phyloP scores from a whole-genome alignment of 2,113 vertebrate genomes.

The Tiliqua scincoides region DNA sequence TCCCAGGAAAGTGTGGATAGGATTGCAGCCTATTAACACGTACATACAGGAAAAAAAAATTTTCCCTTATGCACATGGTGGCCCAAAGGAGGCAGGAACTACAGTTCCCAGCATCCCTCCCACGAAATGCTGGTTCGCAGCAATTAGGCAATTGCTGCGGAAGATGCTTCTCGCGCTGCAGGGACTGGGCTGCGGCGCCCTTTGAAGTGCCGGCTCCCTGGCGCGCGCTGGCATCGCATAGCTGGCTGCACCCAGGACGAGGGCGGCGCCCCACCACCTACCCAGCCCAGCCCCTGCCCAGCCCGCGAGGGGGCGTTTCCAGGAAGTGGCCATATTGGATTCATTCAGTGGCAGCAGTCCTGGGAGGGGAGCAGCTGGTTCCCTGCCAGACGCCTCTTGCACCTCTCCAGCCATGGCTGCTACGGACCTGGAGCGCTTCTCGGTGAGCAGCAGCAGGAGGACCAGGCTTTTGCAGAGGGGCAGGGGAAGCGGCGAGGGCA shows the following conservation, averaged over 20 bases:
- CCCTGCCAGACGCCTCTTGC: slow-evolving; percentile 54
- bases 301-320: slow-evolving; percentile 79
- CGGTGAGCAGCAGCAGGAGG: slow-evolving; percentile 76
- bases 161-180: no score
- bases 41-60: no score
- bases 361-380: slow-evolving; percentile 70
- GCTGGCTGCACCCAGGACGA: slow-evolving; percentile 29
- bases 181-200: no score
- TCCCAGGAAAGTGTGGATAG: no score
- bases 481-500: no score
- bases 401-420: slow-evolving; percentile 84
- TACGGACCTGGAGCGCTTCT: slow-evolving; percentile 88
- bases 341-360: slow-evolving; percentile 76
- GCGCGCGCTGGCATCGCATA: slow-evolving; percentile 11
- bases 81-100: slow-evolving; percentile 44
- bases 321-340: slow-evolving; percentile 91
- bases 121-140: slow-evolving; percentile 11
- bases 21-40: no score
- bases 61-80: not conserved
- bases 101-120: slow-evolving; percentile 66
- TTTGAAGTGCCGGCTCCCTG: not conserved
- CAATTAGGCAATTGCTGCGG: not conserved
- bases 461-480: not conserved
- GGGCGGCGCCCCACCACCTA: slow-evolving; percentile 44
- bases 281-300: slow-evolving; percentile 45